Percentiles rank a stretch among this genome's conserved stretches.
phyloP scores from a whole-genome alignment of 2,797 vertebrate genomes.

The Petrocephalus schoutedeni region DNA sequence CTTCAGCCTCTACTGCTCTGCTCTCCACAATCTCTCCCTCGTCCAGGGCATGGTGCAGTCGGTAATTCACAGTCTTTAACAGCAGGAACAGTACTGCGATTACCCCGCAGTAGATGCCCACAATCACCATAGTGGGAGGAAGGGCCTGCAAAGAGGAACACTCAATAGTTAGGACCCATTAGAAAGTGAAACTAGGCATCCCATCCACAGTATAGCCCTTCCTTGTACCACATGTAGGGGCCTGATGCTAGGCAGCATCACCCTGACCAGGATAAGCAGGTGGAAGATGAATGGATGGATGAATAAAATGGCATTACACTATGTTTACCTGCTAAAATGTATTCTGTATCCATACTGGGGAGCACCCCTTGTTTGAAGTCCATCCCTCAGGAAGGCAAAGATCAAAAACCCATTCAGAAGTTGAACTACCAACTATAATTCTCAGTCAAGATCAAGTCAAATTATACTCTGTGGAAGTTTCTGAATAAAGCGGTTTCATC shows the following conservation, averaged over 20 bases:
- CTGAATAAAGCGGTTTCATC: neutral
- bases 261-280: neutral
- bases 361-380: neutral
- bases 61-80: constrained; percentile 94
- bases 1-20: constrained; percentile 71
- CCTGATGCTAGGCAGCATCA: no score
- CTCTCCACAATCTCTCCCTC: constrained; percentile 93
- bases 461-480: neutral
- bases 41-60: constrained; percentile 91
- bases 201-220: neutral
- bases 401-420: neutral
- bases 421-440: neutral
- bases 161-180: neutral
- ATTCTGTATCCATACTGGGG: neutral
- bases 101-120: constrained; percentile 95
- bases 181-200: neutral
- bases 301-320: neutral
- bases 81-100: constrained; percentile 90
- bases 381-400: neutral
- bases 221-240: neutral
- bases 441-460: neutral
- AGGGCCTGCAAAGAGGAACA: constrained; percentile 69
- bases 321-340: neutral
- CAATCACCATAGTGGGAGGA: constrained; percentile 92
- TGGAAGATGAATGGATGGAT: neutral